These are phyloP conservation scores for Galaxias olidus DNA, from an alignment of 2,797 vertebrate species.

Conservation along the genomic window DNA sequence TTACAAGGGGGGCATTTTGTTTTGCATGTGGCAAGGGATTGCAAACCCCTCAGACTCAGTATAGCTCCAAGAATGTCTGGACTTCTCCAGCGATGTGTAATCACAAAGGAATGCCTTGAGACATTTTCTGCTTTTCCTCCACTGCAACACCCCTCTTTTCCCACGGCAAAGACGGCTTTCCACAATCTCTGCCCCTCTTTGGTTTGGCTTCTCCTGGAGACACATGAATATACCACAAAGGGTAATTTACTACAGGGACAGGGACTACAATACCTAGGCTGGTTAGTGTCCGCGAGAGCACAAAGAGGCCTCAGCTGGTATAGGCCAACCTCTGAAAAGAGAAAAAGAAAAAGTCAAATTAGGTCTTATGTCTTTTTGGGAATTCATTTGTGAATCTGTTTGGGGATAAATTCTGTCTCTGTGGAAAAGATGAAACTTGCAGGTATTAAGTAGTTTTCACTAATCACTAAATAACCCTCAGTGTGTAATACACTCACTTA, in stretches of 20 bases:
- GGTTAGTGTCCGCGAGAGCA: constrained; percentile 53
- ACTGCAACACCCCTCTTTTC: constrained; percentile 73
- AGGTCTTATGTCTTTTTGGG: neutral
- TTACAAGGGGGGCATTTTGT: too few species aligned
- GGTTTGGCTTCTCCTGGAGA: constrained; percentile 58
- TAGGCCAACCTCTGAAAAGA: constrained; percentile 32
- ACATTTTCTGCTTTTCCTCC: constrained; percentile 78
- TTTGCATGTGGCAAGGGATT: neutral
- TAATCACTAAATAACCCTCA: too few species aligned
- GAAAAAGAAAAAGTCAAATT: neutral
- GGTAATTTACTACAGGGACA: constrained; percentile 52
- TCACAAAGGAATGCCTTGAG: constrained; percentile 83
- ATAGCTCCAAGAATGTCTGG: constrained; percentile 76
- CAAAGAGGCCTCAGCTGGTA: constrained; percentile 40
- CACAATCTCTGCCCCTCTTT: constrained; percentile 67
- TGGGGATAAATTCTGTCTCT: too few species aligned
- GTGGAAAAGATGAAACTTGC: too few species aligned
- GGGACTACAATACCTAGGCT: constrained; percentile 53
- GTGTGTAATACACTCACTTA: too few species aligned
- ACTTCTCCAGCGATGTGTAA: constrained; percentile 78
- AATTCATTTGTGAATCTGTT: too few species aligned
- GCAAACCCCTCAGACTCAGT: constrained; percentile 46
- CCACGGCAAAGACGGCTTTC: constrained; percentile 74
- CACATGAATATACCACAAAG: constrained; percentile 65
- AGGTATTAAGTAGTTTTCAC: too few species aligned